Evolutionary conservation across 23 tunicate genomes (phyloP), one percentile per base, ranked within the genome.

Genomic region (Ciona savignyi): DNA sequence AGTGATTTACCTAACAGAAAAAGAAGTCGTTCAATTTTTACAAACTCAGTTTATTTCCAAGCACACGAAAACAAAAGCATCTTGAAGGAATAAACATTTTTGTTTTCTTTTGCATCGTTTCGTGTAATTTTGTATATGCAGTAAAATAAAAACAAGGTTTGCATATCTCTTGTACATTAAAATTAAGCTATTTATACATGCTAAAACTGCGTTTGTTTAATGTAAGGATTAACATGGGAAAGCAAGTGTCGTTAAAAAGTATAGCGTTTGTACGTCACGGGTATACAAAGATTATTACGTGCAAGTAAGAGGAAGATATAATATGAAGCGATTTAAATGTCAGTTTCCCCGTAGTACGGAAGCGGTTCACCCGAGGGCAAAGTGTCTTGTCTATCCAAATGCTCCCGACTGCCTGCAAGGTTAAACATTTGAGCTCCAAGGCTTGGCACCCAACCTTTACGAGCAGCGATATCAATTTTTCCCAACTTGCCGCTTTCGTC

Each of bases 361-460:
- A 72, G 51, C 1, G 29, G 3, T 51, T 29, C 24, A 20, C 74
- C 74, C 26, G 27, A 63, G 1, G 76, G 76, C 31, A 72, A 29
- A 2, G 61, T 72, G 28, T 63, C 67, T 33, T 69, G 65, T 4
- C 22, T 42, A 25, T 75, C 79, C 70, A 32, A 33, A n/a, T 25
- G 32, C 1, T 76, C 67, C 3, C 49, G 32, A 23, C 33, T 32
- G 2, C 67, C 67, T 70, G 20, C 67, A 0, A 91, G 78, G 30
- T 91, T 73, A 69, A 85, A 91, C 97, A 91, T 91, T 62, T 78
- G 70, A 1, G 97, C 91, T 1, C 97, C 97, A 19, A 91, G 70
- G 64, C 97, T 91, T n/a, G 97, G 97, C 30, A 76, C 66, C 97
- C 97, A 91, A 4, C 97, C 97, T 34, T 77, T 71, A 32, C 97